These are phyloP conservation scores for Stichopus chloronotus DNA, from an alignment of 35 echinoderm and acorn worm species.

Conservation along the genomic window DNA sequence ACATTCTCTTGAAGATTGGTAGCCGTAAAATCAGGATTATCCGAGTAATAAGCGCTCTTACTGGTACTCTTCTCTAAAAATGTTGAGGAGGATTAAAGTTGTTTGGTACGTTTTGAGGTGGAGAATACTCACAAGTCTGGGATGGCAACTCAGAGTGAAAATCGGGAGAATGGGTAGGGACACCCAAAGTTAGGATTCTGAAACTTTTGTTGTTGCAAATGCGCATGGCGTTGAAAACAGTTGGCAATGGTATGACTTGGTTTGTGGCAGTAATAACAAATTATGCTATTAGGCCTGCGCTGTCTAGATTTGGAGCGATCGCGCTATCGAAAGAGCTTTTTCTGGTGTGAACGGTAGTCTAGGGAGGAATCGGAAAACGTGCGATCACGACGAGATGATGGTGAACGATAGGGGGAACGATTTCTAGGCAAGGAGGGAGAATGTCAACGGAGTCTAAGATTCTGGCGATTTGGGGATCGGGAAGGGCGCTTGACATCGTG, in stretches of 20 bases:
- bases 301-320: too few relatives aligned
- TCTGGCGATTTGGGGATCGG: too few relatives aligned
- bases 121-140: too few relatives aligned
- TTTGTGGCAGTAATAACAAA: not conserved
- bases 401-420: not conserved
- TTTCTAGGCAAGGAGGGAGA: not conserved
- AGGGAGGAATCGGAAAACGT: not conserved
- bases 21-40: not conserved
- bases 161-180: not conserved
- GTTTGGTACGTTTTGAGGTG: too few relatives aligned
- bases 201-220: not conserved
- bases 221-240: not conserved
- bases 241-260: not conserved
- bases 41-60: conserved; percentile 14
- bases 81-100: too few relatives aligned
- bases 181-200: not conserved
- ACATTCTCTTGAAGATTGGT: too few relatives aligned
- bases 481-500: too few relatives aligned
- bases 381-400: not conserved
- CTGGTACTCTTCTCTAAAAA: too few relatives aligned
- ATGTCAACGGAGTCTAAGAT: not conserved
- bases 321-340: too few relatives aligned
- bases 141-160: too few relatives aligned
- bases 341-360: not conserved
- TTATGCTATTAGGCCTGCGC: too few relatives aligned